Base-by-base conservation (phyloP, 2,888 invertebrate species). In the Metellina segmentata region DNA sequence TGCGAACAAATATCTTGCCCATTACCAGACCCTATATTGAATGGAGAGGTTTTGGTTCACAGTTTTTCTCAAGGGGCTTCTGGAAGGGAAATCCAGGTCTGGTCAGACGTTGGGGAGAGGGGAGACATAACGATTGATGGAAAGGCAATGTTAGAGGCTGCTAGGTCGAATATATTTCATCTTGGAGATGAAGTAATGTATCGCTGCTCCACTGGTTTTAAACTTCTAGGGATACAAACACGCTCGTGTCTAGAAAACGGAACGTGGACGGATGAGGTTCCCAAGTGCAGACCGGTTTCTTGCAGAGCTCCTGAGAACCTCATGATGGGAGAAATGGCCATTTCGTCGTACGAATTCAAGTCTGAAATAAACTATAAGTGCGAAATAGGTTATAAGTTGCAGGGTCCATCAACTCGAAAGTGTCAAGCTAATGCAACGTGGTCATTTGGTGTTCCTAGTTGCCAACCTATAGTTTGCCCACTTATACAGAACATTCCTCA, bases 211-310 rank as follows among this genome's bases (percentile, higher is more conserved):
- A 87, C 86, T 19, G 94, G 94, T 19, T 94, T 93, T 89, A 85
- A 85, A 48, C 61, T 94, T 74, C 87, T 86, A 7, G 94, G 94
- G 8, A 92, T 92, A 49, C 61, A 91, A 6, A 78, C 70, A 5
- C 51, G 90, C 11, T 79, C 51, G 4, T 94, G 94, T 81, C 93
- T 93, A 78, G 93, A 94, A 71, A 94, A 94, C 87, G 94, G 94
- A 48, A 94, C 94, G 49, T 94, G 94, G 94, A 93, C 94, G 2
- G 94, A 94, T 20, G 92, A 94, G 52, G 93, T 94, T 86, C 94
- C 94, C 11, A 61, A 78, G 11, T 93, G 93, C 74, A 85, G 89
- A 52, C 86, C 93, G 9, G 79, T 92, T 48, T 83, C 72, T 7
- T 93, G 93, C 53, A 86, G 49, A 34, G 85, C 86, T 51, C 92